Percentiles rank a stretch among this genome's conserved stretches.
Evolutionary conservation across 2,797 vertebrate genomes (phyloP).

Genomic region (Moxostoma hubbsi): DNA sequence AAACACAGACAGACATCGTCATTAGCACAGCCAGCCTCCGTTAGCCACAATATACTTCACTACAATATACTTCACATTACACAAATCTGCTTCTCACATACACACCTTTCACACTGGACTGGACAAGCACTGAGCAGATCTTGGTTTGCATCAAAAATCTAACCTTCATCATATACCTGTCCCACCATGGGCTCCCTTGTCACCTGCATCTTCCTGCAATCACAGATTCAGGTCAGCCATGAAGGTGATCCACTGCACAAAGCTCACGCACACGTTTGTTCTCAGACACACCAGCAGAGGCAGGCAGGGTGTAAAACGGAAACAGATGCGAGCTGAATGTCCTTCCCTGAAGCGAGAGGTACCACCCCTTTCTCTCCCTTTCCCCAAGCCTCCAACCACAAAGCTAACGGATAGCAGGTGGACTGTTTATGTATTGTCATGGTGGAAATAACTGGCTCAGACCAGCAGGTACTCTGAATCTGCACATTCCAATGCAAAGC

Average conservation of each 20-base stretch:
- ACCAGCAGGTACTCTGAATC: slow-evolving; percentile 27
- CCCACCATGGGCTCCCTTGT: slow-evolving; percentile 7
- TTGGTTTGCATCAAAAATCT: not conserved
- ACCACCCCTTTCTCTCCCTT: slow-evolving; percentile 28
- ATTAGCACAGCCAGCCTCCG: slow-evolving; percentile 4
- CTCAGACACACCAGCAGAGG: slow-evolving; percentile 24
- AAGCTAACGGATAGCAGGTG: slow-evolving; percentile 45
- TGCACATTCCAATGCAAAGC: slow-evolving; percentile 1
- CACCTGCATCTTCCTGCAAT: slow-evolving; percentile 24
- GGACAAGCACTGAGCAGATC: not conserved
- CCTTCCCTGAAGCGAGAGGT: slow-evolving; percentile 51
- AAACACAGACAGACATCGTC: not conserved
- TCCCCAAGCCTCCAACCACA: slow-evolving; percentile 26
- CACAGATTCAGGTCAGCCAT: slow-evolving; percentile 23
- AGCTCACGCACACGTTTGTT: slow-evolving; percentile 1
- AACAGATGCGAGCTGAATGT: slow-evolving; percentile 58
- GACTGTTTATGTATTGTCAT: slow-evolving; percentile 32
- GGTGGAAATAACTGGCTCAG: slow-evolving; percentile 44
- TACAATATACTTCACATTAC: not conserved
- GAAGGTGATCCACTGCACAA: slow-evolving; percentile 8
- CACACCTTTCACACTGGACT: not conserved
- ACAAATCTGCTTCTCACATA: slow-evolving; percentile 29
- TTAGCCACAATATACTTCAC: slow-evolving; percentile 8
- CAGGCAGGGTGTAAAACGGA: slow-evolving; percentile 60
- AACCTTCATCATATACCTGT: slow-evolving; percentile 19